Evolutionary conservation across 2,888 invertebrate genomes (phyloP), one percentile per base, ranked within the genome.

Genomic region (Bombylius major): DNA sequence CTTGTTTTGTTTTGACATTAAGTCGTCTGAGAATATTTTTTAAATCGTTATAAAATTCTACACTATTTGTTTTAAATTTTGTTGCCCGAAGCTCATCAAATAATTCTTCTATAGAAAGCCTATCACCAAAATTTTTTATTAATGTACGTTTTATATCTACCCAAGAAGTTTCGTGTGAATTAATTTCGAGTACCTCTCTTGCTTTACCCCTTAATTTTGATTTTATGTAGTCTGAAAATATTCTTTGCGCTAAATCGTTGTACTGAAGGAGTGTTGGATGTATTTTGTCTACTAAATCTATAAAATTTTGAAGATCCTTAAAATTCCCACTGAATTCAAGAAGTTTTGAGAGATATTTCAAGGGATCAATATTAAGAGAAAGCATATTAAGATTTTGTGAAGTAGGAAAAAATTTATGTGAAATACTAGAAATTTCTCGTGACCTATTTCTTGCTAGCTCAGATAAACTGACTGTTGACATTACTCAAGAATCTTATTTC

Each of bases 81-180:
- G 34, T 23, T 4, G 51, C 33, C 13, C 56, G 36, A 5, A 56
- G 46, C 34, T 58, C 51, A 33, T 58, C 52, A 13, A 58, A 56
- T 5, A 58, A 31, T 49, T 58, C 56, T 48, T 56, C 50, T 31
- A 45, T n/a, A 5, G 53, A 55, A 7, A 42, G n/a, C 7, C 59
- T 47, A 39, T 59, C 59, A 39, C 59, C 56, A 13, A 59, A 59
- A 46, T 59, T 59, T 11, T 54, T 51, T 11, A 55, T 44, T 5
- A 59, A 33, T 13, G 48, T 55, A 1, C 11, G 31, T 51, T 44
- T 51, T 13, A 51, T 42, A n/a, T 51, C 45, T 7, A 11, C 11
- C 55, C 55, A 55, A 0, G 42, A 48, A 3, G 36, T 52, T 1
- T 53, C 31, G 7, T 58, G 53, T 4, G 32, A 14, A 49, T 53